These are phyloP conservation scores for Oreochromis spilurus DNA, from an alignment of 2,113 vertebrate species.

Conservation along the genomic window DNA sequence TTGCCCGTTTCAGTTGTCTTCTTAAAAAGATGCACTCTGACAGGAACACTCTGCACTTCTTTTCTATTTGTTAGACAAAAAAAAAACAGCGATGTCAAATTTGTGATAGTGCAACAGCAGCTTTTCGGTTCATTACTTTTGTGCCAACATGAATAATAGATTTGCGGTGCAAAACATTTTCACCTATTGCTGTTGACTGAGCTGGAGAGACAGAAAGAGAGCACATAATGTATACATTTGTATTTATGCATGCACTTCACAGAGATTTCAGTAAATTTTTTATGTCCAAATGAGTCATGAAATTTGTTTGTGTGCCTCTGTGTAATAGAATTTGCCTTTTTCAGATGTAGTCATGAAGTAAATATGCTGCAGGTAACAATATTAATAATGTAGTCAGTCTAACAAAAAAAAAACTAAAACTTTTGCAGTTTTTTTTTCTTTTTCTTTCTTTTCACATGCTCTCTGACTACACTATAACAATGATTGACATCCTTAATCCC, in stretches of 20 bases:
- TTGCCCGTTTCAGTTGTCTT: not conserved
- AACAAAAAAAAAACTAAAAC: accelerated
- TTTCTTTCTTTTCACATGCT: not conserved
- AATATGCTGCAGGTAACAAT: not conserved
- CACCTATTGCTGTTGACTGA: not conserved
- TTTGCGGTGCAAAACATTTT: not conserved
- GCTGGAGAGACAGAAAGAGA: not conserved
- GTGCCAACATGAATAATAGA: not conserved
- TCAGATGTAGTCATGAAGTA: not conserved
- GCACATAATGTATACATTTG: not conserved
- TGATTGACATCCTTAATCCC: not conserved
- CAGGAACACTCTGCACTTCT: not conserved
- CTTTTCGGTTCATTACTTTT: not conserved
- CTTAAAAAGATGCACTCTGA: not conserved
- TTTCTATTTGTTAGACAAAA: not conserved
- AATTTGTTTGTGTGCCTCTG: not conserved
- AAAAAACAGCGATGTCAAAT: not conserved
- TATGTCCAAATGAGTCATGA: not conserved
- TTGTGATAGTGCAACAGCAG: not conserved
- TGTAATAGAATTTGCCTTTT: not conserved
- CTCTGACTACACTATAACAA: not conserved
- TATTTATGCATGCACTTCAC: not conserved
- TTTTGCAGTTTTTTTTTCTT: not conserved
- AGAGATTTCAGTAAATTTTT: not conserved
- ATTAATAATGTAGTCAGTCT: not conserved